A percentile compares a stretch with the other conserved stretches of the same genome.
phyloP scores from a whole-genome alignment of 1,140 invertebrate genomes.

The Nasonia vitripennis region DNA sequence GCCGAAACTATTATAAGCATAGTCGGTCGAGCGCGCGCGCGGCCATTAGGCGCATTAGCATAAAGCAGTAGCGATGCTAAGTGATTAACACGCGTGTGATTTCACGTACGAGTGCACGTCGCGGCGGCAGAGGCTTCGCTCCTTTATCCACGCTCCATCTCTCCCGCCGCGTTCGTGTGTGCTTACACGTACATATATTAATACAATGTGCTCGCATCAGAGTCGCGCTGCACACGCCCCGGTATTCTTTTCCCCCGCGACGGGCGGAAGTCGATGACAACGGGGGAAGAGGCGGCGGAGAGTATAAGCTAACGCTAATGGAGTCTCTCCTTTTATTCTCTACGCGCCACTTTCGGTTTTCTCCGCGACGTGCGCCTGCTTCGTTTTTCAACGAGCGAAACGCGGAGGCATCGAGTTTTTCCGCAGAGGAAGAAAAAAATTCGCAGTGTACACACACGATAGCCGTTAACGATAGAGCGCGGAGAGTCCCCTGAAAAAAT shows the following conservation, averaged over 20 bases:
- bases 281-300: not conserved
- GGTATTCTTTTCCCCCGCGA: not conserved
- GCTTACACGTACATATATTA: conserved; percentile 22
- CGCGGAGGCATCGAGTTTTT: not conserved
- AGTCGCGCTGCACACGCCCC: not conserved
- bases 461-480: not conserved
- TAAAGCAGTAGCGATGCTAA: conserved; percentile 40
- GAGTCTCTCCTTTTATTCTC: conserved; percentile 33
- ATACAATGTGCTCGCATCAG: conserved; percentile 20
- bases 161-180: not conserved
- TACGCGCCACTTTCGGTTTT: conserved; percentile 26
- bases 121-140: not conserved
- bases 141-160: conserved; percentile 10
- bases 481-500: not conserved
- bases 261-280: conserved; percentile 45
- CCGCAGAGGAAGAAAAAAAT: not conserved
- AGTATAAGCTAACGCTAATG: conserved; percentile 23
- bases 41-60: conserved; percentile 15
- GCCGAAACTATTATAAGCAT: not conserved
- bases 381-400: not conserved
- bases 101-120: conserved; percentile 32
- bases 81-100: conserved; percentile 50
- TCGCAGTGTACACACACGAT: not conserved
- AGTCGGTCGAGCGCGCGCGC: not conserved
- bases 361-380: not conserved